A percentile compares a stretch with the other conserved stretches of the same genome.
Conservation (phyloP, 2,797 vertebrate species). For the Australoheros facetus region DNA sequence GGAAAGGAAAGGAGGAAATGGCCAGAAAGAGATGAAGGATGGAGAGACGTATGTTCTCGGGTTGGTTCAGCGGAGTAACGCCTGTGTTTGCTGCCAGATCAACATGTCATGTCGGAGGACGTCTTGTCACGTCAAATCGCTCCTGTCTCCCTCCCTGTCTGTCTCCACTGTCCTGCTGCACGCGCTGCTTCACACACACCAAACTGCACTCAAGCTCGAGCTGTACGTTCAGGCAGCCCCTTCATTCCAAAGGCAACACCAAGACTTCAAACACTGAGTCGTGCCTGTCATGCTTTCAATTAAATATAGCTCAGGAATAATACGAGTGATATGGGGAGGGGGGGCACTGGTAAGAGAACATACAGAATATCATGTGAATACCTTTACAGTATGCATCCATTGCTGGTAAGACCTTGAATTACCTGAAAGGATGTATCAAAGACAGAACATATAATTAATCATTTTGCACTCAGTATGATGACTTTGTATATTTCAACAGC, state of each 20-base stretch:
- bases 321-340: slow-evolving; percentile 17
- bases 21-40: slow-evolving; percentile 55
- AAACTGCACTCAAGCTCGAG: slow-evolving; percentile 45
- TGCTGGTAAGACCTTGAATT: slow-evolving; percentile 93
- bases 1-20: slow-evolving; percentile 35
- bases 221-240: slow-evolving; percentile 53
- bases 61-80: slow-evolving; percentile 78
- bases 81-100: slow-evolving; percentile 84
- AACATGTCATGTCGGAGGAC: slow-evolving; percentile 81
- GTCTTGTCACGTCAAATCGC: slow-evolving; percentile 84
- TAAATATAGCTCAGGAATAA: slow-evolving; percentile 60
- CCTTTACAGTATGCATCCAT: slow-evolving; percentile 96
- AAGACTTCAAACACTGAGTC: slow-evolving; percentile 63
- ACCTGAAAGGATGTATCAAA: slow-evolving; percentile 78
- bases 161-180: slow-evolving; percentile 78
- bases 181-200: slow-evolving; percentile 70
- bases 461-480: slow-evolving; percentile 24
- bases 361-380: slow-evolving; percentile 66
- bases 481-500: background rate
- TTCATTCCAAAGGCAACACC: slow-evolving; percentile 53
- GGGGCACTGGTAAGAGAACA: background rate
- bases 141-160: slow-evolving; percentile 72
- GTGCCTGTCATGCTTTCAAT: slow-evolving; percentile 72
- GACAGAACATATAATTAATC: slow-evolving; percentile 47
- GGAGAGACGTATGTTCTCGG: slow-evolving; percentile 70